Percentiles rank a stretch among this genome's conserved stretches.
phyloP scores from a whole-genome alignment of 2,113 vertebrate genomes.

The Loxodonta africana region DNA sequence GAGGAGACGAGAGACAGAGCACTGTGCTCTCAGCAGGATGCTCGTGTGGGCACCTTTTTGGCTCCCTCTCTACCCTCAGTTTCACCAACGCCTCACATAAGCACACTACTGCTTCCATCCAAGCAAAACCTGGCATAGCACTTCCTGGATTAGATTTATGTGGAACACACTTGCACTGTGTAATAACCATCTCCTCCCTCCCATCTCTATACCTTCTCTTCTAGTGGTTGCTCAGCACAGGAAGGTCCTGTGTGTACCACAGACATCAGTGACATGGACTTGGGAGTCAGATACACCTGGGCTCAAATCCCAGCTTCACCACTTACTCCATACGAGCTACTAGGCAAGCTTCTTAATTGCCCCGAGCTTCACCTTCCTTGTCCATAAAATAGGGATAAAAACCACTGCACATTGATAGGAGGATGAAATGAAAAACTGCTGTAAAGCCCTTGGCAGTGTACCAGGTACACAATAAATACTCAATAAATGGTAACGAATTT shows the following conservation, averaged over 20 bases:
- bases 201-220: not conserved
- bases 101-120: not conserved
- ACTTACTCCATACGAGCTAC: not conserved
- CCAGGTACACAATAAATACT: not conserved
- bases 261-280: not conserved
- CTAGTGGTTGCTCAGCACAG: not conserved
- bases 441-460: not conserved
- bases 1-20: not conserved
- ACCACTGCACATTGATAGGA: not conserved
- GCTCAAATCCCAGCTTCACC: not conserved
- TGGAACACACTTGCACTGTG: not conserved
- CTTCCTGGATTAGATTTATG: not conserved
- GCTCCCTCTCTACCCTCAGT: too few species aligned
- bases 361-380: not conserved
- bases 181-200: not conserved
- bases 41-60: not conserved
- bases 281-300: not conserved
- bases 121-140: not conserved
- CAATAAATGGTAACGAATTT: not conserved
- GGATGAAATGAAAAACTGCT: not conserved
- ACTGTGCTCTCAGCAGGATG: not conserved
- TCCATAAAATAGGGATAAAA: not conserved
- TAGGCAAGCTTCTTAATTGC: not conserved
- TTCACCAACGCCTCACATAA: not conserved
- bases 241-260: not conserved